phyloP scores from a whole-genome alignment of 2,113 vertebrate genomes.

The Rissa tridactyla region DNA sequence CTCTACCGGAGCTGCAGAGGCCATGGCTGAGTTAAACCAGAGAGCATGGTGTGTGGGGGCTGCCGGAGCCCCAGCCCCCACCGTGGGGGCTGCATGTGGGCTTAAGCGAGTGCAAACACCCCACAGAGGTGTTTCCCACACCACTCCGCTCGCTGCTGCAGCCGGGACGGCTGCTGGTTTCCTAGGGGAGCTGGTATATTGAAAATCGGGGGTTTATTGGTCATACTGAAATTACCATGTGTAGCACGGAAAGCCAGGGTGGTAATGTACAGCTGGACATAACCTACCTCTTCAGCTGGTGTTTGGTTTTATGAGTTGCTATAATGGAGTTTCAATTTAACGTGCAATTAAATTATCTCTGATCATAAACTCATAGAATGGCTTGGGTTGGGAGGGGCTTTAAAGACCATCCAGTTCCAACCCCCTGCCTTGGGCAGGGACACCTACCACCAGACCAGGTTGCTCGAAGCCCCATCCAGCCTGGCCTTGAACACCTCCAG shows the following conservation, averaged over 20 bases:
- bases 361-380: not conserved
- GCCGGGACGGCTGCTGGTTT: not conserved
- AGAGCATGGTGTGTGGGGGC: fast-evolving
- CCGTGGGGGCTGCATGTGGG: not conserved
- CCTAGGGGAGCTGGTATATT: too few species aligned
- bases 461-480: not conserved
- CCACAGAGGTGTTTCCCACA: too few species aligned
- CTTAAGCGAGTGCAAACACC: too few species aligned
- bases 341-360: not conserved
- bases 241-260: not conserved
- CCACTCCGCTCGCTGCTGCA: not conserved
- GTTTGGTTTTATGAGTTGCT: not conserved
- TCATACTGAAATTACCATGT: not conserved
- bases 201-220: not conserved
- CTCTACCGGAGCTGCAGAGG: not conserved
- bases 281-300: not conserved
- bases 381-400: not conserved
- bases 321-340: too few species aligned
- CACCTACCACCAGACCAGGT: not conserved
- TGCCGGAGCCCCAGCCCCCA: not conserved
- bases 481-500: too few species aligned
- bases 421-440: not conserved
- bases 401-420: not conserved
- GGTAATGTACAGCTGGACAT: not conserved
- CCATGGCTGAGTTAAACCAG: not conserved